phyloP scores from a whole-genome alignment of 2,888 invertebrate genomes.

The Eudasyphora cyanicolor region DNA sequence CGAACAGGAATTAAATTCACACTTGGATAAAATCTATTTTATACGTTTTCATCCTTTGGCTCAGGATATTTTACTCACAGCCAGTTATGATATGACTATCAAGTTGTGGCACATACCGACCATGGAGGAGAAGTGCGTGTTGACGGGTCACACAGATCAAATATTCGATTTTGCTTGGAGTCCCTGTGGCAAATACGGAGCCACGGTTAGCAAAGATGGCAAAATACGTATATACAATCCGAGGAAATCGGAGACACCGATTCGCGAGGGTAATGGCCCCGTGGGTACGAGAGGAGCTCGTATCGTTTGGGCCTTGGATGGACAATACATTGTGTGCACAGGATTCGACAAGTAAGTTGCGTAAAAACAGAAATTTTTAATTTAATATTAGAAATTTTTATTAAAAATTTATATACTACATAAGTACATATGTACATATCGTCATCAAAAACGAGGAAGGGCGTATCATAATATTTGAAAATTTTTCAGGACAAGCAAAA shows the following conservation, averaged over 20 bases:
- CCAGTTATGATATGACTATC: conserved; percentile 93
- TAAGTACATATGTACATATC: too few species aligned
- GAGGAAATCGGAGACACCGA: conserved; percentile 84
- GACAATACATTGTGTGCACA: conserved; percentile 91
- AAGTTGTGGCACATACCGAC: conserved; percentile 91
- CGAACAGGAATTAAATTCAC: conserved; percentile 86
- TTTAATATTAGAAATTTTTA: too few species aligned
- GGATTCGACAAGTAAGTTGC: conserved; percentile 94
- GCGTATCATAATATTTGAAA: too few species aligned
- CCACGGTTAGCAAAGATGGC: conserved; percentile 94
- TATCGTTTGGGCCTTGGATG: conserved; percentile 93
- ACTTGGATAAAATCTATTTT: conserved; percentile 94
- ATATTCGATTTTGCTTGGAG: conserved; percentile 97
- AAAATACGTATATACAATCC: conserved; percentile 90
- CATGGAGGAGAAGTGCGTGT: conserved; percentile 84
- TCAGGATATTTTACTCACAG: conserved; percentile 90
- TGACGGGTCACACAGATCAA: conserved; percentile 90
- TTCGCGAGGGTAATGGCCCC: conserved; percentile 90
- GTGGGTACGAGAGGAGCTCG: conserved; percentile 94
- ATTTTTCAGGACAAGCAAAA: too few species aligned
- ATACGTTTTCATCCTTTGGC: conserved; percentile 95
- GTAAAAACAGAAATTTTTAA: too few species aligned
- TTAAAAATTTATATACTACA: too few species aligned
- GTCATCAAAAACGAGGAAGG: too few species aligned
- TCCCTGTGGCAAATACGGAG: conserved; percentile 91